These are phyloP conservation scores for Isotomurus palustris DNA, from an alignment of 2,888 invertebrate species.

Conservation along the genomic window DNA sequence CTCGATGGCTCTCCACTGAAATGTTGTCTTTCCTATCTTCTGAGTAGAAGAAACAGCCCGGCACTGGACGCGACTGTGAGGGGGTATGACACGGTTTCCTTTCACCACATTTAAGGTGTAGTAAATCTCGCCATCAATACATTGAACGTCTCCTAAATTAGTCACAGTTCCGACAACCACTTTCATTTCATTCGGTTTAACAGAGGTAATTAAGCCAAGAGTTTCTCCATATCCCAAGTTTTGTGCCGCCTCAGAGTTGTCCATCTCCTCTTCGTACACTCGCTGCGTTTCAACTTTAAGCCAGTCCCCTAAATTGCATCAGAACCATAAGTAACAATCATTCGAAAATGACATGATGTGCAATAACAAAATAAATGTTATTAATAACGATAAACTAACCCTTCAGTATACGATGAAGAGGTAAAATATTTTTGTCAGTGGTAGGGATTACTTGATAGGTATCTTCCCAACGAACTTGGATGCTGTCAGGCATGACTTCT, in stretches of 20 bases:
- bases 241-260: not conserved
- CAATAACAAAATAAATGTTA: constrained; percentile 1
- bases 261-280: not conserved
- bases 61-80: constrained; percentile 57
- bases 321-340: not conserved
- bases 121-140: constrained; percentile 59
- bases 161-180: constrained; percentile 51
- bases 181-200: constrained; percentile 23
- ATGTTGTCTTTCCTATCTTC: constrained; percentile 58
- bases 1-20: constrained; percentile 60
- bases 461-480: constrained; percentile 13
- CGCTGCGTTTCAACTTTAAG: constrained; percentile 22
- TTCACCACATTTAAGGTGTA: constrained; percentile 58
- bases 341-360: not conserved
- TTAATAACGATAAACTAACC: not conserved
- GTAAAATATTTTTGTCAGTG: constrained; percentile 4
- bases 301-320: constrained; percentile 43
- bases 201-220: constrained; percentile 15
- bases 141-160: constrained; percentile 50
- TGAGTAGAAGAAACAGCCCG: constrained; percentile 63
- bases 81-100: constrained; percentile 55
- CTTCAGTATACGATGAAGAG: not conserved
- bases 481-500: not conserved
- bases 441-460: constrained; percentile 6
- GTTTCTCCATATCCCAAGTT: constrained; percentile 3